phyloP scores from a whole-genome alignment of 2,113 vertebrate species.

The Solea solea region DNA sequence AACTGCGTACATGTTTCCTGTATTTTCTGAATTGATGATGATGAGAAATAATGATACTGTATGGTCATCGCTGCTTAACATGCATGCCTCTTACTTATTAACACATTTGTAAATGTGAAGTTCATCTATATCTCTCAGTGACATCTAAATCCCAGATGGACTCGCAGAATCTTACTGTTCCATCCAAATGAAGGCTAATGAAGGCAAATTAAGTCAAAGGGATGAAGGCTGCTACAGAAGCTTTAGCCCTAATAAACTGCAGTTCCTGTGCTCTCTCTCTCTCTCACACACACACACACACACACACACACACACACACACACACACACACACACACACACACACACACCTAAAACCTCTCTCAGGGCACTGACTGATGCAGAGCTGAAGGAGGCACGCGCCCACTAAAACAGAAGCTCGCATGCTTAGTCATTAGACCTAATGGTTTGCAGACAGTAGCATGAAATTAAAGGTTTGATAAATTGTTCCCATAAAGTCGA shows the following conservation, averaged over 20 bases:
- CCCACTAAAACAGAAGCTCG: conserved; percentile 45
- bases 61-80: too few relatives aligned
- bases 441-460: conserved; percentile 66
- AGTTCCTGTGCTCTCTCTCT: conserved; percentile 25
- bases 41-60: too few relatives aligned
- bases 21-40: too few relatives aligned
- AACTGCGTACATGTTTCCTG: too few relatives aligned
- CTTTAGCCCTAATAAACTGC: conserved; percentile 42
- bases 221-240: conserved; percentile 22
- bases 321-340: conserved; percentile 1
- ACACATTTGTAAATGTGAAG: conserved; percentile 13
- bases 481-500: conserved; percentile 69
- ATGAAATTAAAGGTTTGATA: conserved; percentile 75
- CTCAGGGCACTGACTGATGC: conserved; percentile 42
- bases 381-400: conserved; percentile 22
- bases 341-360: conserved; percentile 35
- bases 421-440: conserved; percentile 68
- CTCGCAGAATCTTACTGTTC: conserved; percentile 44
- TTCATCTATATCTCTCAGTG: conserved; percentile 17
- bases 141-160: conserved; percentile 33
- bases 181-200: conserved; percentile 26
- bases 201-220: neutral
- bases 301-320: conserved; percentile 7
- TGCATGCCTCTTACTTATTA: too few relatives aligned
- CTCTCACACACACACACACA: neutral